Evolutionary conservation across 2,797 vertebrate genomes (phyloP), one percentile per base, ranked within the genome.

Genomic region (Brotula barbata): DNA sequence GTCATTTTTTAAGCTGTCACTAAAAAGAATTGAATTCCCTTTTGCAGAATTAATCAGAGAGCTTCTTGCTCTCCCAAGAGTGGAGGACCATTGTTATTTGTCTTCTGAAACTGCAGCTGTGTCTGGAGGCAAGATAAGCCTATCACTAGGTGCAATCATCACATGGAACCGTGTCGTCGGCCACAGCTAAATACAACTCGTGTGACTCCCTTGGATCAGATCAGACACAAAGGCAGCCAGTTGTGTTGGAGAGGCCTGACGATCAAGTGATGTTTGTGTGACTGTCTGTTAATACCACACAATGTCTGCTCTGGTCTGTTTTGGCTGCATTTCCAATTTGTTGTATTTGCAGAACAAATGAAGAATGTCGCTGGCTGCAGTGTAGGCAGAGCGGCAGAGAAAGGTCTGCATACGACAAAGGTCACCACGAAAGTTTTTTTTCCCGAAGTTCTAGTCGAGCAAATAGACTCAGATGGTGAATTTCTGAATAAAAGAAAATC

Each of bases 261-360:
- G 73, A 90, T 88, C 84, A 90, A 88, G 76, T 86, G 83, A 86
- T 72, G 71, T 84, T 63, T 80, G 82, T 85, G 80, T 86, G 84
- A 86, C 75, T 68, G 62, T 82, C 75, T 74, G 68, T 71, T 64
- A 81, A 85, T 82, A 82, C 84, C 69, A 73, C 66, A 87, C 88
- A 87, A 71, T 73, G 79, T 82, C 13, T 9, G 48, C 64, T 73
- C 69, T 84, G 81, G 71, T 65, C 41, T 13, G 43, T 71, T 62
- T 21, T 23, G 45, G 64, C 36, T 43, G 20, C 46, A 6, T 71
- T 50, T 71, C 70, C 71, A 75, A 73, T 82, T 51, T 6, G 50
- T 58, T 65, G 47, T 57, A 74, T 72, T 76, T 75, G 52, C 66
- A 65, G 64, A 75, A 65, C 68, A 73, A 82, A 82, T 81, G 74